phyloP scores from a whole-genome alignment of 2,888 invertebrate species.

The Euphydryas editha region DNA sequence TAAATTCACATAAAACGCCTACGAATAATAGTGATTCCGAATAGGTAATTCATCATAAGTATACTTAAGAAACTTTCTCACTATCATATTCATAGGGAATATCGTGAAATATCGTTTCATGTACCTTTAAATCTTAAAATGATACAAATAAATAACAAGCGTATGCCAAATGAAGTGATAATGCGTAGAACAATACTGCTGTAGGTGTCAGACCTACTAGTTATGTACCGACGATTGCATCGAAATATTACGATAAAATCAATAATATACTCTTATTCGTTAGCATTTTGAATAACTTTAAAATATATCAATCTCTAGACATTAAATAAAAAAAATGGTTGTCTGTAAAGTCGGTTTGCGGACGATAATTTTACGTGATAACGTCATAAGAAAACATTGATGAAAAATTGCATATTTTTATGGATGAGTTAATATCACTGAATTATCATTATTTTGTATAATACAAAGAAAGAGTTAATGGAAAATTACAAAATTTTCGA shows the following conservation, averaged over 20 bases:
- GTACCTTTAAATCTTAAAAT: conserved; percentile 68
- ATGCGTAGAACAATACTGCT: conserved; percentile 63
- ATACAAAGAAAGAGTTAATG: no score
- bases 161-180: conserved; percentile 73
- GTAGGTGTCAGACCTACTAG: conserved; percentile 56
- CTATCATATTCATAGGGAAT: conserved; percentile 52
- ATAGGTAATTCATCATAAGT: conserved; percentile 56
- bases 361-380: no score
- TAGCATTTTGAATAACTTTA: background rate
- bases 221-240: conserved; percentile 42
- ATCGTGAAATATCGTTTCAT: conserved; percentile 48
- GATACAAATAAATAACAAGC: conserved; percentile 67
- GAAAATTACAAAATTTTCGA: no score
- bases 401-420: no score
- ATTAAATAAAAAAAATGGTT: no score
- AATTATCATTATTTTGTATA: no score
- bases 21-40: conserved; percentile 22
- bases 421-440: no score
- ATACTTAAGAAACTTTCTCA: conserved; percentile 52
- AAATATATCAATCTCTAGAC: background rate
- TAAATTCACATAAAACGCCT: background rate
- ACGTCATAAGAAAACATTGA: no score
- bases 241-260: conserved; percentile 12
- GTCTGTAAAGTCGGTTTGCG: no score
- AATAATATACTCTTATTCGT: conserved; percentile 27